These are phyloP conservation scores for Dermolepida albohirtum DNA, from an alignment of 2,888 invertebrate genomes.

Conservation along the genomic window DNA sequence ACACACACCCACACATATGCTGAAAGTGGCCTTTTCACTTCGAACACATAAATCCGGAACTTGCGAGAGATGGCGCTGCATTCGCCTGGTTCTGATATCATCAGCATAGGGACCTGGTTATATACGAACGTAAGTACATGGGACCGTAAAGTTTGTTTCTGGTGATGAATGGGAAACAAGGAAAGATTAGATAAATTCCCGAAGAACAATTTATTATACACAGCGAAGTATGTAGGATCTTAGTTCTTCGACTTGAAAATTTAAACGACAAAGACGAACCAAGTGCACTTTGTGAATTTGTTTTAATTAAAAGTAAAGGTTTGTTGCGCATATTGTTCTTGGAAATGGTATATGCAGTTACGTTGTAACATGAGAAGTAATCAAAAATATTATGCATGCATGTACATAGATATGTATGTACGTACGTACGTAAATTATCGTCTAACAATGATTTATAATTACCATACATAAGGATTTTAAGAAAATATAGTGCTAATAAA, in stretches of 20 bases:
- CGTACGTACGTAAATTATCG: too few species aligned
- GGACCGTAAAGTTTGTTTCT: conserved; percentile 4
- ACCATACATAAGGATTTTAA: too few species aligned
- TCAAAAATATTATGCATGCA: too few species aligned
- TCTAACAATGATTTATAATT: too few species aligned
- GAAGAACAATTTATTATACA: conserved; percentile 3
- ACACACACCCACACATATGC: conserved; percentile 13
- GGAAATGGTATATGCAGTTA: not conserved
- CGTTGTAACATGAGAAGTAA: too few species aligned
- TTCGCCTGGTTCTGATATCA: too few species aligned
- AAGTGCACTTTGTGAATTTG: conserved; percentile 12
- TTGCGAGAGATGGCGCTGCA: too few species aligned
- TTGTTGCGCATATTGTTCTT: conserved; percentile 17
- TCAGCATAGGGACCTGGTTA: too few species aligned
- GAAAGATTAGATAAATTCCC: conserved; percentile 6
- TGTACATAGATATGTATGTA: too few species aligned
- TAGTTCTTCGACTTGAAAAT: conserved; percentile 17
- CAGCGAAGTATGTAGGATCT: not conserved
- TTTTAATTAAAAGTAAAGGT: conserved; percentile 31
- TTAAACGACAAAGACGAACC: conserved; percentile 11
- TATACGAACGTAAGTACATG: too few species aligned
- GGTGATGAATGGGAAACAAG: not conserved
- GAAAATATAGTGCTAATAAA: too few species aligned
- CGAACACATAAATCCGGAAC: conserved; percentile 13
- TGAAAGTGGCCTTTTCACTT: conserved; percentile 41